Conservation (phyloP, 2,888 invertebrate genomes). For the Agrochola lychnidis region DNA sequence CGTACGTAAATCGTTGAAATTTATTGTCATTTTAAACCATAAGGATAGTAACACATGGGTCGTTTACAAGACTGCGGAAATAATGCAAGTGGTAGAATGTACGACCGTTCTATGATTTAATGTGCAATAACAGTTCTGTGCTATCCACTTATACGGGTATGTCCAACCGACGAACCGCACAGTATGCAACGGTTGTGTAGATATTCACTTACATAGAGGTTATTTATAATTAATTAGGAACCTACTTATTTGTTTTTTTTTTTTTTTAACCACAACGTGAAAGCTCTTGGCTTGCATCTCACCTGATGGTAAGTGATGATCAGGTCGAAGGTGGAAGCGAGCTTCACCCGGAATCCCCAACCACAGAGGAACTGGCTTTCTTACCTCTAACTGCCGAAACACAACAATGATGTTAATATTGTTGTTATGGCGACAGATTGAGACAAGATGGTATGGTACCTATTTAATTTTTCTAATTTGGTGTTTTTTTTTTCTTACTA, state of each 20-base stretch:
- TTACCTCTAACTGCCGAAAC: no score
- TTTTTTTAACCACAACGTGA: no score
- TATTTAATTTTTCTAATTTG: conserved; percentile 3
- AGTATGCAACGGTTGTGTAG: conserved; percentile 46
- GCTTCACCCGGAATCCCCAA: no score
- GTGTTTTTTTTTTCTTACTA: not conserved
- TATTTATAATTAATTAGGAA: conserved; percentile 17
- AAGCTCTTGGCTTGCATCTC: no score
- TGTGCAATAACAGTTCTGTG: conserved; percentile 57
- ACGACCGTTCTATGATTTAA: conserved; percentile 56
- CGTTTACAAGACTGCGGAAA: conserved; percentile 58
- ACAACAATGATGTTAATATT: no score
- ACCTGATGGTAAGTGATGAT: no score
- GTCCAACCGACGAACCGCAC: conserved; percentile 36
- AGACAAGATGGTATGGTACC: no score
- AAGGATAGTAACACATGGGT: conserved; percentile 54
- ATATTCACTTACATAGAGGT: conserved; percentile 18
- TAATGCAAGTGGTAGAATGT: conserved; percentile 52
- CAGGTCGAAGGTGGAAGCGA: no score
- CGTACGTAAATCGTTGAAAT: conserved; percentile 47
- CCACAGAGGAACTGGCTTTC: no score
- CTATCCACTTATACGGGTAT: conserved; percentile 51
- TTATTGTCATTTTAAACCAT: conserved; percentile 60
- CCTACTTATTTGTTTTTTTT: not conserved
- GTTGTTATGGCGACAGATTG: no score